Evolutionary conservation across 2,113 vertebrate genomes (phyloP), one percentile per base, ranked within the genome.

Genomic region (Dasypus novemcinctus): DNA sequence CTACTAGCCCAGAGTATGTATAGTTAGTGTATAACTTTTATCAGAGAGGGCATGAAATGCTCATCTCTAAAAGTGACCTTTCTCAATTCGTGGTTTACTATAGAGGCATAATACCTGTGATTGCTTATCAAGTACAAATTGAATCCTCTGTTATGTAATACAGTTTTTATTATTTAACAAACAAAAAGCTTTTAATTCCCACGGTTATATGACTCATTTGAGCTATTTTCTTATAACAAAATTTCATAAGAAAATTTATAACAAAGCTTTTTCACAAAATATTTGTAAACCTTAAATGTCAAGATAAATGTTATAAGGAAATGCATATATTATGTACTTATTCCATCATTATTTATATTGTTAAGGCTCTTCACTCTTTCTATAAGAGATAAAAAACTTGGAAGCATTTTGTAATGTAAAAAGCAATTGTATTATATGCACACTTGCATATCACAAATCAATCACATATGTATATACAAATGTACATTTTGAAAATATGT

Each of bases 61-160:
- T 96, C 96, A 90, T 85, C 59, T 95, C 66, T 96, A 91, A 96
- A 97, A 95, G 2, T 21, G 80, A 96, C 95, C 6, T 91, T 97
- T 57, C 71, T 93, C 95, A 94, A 75, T 13, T 92, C n/a, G 31
- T 87, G 93, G 96, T 96, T 89, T 76, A 83, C 54, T 82, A 87
- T 46, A 97, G 96, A 97, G 81, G 69, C 92, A 96, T 97, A 97
- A 94, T 96, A 92, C 72, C 87, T 97, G 75, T 96, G 95, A 95
- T 61, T 93, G n/a, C 46, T 1, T 7, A 41, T 49, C 4, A 76
- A 11, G 18, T 21, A 52, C 7, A 54, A 90, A 49, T 7, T 46
- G 38, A 87, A 33, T 2, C 13, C 1, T 87, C 49, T 38, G 3
- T 69, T 85, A 82, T 20, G 36, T 87, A 52, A 59, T 17, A 38